These are phyloP conservation scores for Oncopeltus fasciatus DNA, from an alignment of 1,140 invertebrate genomes.

Conservation along the genomic window DNA sequence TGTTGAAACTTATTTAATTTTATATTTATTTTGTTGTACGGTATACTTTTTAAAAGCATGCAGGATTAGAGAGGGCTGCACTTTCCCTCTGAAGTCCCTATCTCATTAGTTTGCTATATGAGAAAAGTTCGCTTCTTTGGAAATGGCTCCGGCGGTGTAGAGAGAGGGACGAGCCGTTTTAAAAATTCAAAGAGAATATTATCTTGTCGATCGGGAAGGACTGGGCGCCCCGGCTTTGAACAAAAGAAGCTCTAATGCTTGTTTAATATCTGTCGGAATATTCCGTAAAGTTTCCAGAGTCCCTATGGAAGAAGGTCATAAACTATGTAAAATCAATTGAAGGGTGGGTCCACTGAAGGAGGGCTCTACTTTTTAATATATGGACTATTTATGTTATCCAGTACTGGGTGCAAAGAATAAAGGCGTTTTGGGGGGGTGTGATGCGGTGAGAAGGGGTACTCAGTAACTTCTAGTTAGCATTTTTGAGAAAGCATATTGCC, in stretches of 20 bases:
- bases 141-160: neutral
- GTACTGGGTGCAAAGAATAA: neutral
- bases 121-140: neutral
- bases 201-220: neutral
- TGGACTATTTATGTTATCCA: neutral
- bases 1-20: too few relatives aligned
- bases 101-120: too few relatives aligned
- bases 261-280: neutral
- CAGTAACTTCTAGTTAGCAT: neutral
- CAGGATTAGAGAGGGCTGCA: too few relatives aligned
- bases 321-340: constrained; percentile 5
- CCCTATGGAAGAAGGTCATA: neutral
- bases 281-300: neutral
- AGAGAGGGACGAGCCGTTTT: neutral
- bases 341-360: neutral
- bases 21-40: too few relatives aligned
- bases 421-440: neutral
- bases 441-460: neutral
- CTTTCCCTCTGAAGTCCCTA: too few relatives aligned
- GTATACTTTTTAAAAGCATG: too few relatives aligned
- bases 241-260: neutral
- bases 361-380: constrained; percentile 3
- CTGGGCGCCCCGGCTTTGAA: neutral
- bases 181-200: neutral
- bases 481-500: constrained; percentile 1